Base-by-base conservation (phyloP, 2,888 invertebrate species). In the Amphipyra berbera region DNA sequence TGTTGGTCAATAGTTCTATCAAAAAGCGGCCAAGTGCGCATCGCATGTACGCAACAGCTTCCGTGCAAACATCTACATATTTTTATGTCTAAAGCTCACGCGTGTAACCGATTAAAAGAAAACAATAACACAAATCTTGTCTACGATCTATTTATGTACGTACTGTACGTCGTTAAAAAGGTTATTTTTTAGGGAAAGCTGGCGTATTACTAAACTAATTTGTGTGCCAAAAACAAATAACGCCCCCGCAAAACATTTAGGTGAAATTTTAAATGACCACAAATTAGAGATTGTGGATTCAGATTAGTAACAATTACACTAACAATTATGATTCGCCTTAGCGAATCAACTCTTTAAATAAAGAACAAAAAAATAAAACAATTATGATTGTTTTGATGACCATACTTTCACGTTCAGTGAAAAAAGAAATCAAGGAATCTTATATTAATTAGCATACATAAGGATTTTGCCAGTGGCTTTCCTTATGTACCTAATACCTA, bases 231-330 rank as follows among this genome's bases (percentile, higher is more conserved):
- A 68, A 49, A 10, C 1, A 30, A 47, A 44, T 37, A 44, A 47
- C 30, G 10, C 42, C 45, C 0, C 10, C 21, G 38, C 6, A 41
- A 33, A 60, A 30, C 10, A 42, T 38, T 45, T 46, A n/a, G n/a
- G 50, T 68, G 61, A 73, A 73, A 60, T 54, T 73, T 50, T 46
- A 37, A 67, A 60, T n/a, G 42, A n/a, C 21, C 48, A 50, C 38
- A 33, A 21, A 12, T 35, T 14, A 7, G 13, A 45, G 12, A 53
- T 53, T 44, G 5, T 21, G 12, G n/a, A 37, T 57, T 42, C n/a
- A 48, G 41, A 48, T 66, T 44, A 38, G 40, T 41, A 45, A 58
- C 21, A 66, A 58, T 48, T 53, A 41, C 45, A 35, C 52, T 37
- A 48, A 21, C 1, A 30, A 49, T 12, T 30, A 5, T n/a, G n/a